Base-by-base conservation (phyloP, 2,113 vertebrate genomes). In the Aegotheles bennettii region DNA sequence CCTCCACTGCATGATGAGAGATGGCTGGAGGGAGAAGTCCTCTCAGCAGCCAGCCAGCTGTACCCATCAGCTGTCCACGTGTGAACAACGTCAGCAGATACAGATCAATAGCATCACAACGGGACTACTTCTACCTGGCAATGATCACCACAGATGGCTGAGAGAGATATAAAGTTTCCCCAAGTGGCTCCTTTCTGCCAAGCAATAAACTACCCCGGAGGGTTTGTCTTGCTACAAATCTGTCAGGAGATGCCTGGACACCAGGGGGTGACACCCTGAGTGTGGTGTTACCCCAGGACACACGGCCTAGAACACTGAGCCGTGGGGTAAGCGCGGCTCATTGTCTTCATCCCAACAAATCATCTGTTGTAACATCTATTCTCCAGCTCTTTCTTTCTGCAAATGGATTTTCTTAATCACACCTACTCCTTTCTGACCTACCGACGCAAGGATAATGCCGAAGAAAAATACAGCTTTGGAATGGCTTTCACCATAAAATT, bases 381-480 rank as follows among this genome's bases (percentile, higher is more conserved):
- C 51, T 94, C 81, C 45, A 12, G 65, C 19, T 11, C 85, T 54
- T 82, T 75, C 57, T 74, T 93, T 42, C 65, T 84, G 61, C 81
- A 87, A 93, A 82, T 74, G 82, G 43, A 23, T 89, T 96, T 92
- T 90, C 78, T 78, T 96, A 94, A 93, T 83, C 93, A 87, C 71
- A 86, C 59, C 82, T 92, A 70, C 70, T 28, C 96, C 89, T 84
- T 92, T 92, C 93, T 90, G 93, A 80, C 74, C 88, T 90, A 90
- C 93, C 29, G 26, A 92, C 11, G 23, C 76, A 91, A 82, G 85
- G 91, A 87, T 74, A 95, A 96, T 38, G 85, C 84, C 68, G 79
- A 91, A 95, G 79, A 79, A 95, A 97, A 95, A 93, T 38, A 84
- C 35, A 94, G 95, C 94, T 81, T 90, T 56, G 67, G 88, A 89